Conservation (phyloP, 30 jellyfish, hydroid and myxozoan species). For the Phacellophora camtschatica region DNA sequence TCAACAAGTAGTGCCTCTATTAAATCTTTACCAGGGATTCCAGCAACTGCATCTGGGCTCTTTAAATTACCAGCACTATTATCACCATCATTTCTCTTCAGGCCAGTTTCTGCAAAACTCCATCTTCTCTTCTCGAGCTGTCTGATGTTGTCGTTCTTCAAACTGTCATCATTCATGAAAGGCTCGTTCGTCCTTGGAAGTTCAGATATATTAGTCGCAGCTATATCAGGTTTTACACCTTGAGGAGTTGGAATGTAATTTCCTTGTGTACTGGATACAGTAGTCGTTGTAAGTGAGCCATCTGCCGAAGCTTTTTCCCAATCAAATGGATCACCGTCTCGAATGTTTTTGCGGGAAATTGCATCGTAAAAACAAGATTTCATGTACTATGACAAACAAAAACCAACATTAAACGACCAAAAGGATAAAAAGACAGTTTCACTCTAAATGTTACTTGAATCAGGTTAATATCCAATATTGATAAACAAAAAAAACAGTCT, state of each 20-base stretch:
- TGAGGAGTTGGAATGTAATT: conserved; percentile 88
- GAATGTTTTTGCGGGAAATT: conserved; percentile 75
- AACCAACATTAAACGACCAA: not conserved
- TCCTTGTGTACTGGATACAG: conserved; percentile 85
- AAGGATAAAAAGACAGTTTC: not conserved
- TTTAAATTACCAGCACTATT: not conserved
- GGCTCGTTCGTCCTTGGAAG: conserved; percentile 92
- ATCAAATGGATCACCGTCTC: conserved; percentile 90
- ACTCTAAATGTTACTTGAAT: too few species aligned
- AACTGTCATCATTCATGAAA: conserved; percentile 80
- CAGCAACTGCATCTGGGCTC: conserved; percentile 5
- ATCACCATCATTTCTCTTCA: conserved; percentile 24
- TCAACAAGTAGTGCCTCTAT: conserved; percentile 47
- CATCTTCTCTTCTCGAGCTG: conserved; percentile 54
- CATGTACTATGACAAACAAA: conserved; percentile 29
- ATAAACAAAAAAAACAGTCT: too few species aligned
- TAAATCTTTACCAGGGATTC: conserved; percentile 5
- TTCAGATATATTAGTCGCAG: conserved; percentile 87
- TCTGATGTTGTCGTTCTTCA: conserved; percentile 65
- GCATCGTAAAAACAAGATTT: conserved; percentile 74
- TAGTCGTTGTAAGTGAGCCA: conserved; percentile 90
- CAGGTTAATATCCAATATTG: too few species aligned
- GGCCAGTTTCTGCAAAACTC: conserved; percentile 68
- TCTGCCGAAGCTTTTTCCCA: conserved; percentile 93
- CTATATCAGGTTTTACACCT: conserved; percentile 85